Evolutionary conservation across 2,888 invertebrate genomes (phyloP), one percentile per base, ranked within the genome.

Genomic region (Heliconius erato): DNA sequence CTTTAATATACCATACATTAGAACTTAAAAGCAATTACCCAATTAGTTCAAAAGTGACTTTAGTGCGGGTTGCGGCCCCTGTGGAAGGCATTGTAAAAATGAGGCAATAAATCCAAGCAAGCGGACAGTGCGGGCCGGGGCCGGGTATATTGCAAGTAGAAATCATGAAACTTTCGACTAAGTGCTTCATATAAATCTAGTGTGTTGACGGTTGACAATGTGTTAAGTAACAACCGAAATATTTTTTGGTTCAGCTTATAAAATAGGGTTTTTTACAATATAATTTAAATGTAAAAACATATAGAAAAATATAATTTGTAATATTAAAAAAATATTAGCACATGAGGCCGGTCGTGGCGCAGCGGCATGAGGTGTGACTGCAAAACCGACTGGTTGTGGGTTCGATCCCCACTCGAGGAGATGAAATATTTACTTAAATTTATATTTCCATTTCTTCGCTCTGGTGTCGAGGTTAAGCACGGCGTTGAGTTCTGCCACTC

Each of bases 1-100:
- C 19, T 54, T 9, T 54, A 54, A 35, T 12, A 11, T 71, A 59
- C 32, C 23, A 59, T 23, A 54, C 19, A 74, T 59, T 54, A 23
- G 23, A 54, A 54, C 54, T 23, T 74, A 59, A n/a, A 76, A 40
- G 63, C 76, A 63, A 68, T 78, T 78, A 68, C 14, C 78, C 78
- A 44, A 78, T 67, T 67, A 44, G 28, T 68, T 68, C 23, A 68
- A 78, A 40, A 67, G 44, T 28, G 23, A 68, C 26, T 78, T 67
- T 28, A 76, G 63, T 63, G 26, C 4, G 40, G 63, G 76, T 63
- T 40, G 67, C 78, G 83, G 78, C 83, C 68, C 81, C 82, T 85
- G 85, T 85, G 82, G 90, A 89, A 89, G 89, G 91, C 90, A 93
- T 94, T 94, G 93, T 94, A 94, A 94, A 94, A 94, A 94, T 94